Base-by-base conservation (phyloP, 2,888 invertebrate genomes). In the Pollenia griseotomentosa region DNA sequence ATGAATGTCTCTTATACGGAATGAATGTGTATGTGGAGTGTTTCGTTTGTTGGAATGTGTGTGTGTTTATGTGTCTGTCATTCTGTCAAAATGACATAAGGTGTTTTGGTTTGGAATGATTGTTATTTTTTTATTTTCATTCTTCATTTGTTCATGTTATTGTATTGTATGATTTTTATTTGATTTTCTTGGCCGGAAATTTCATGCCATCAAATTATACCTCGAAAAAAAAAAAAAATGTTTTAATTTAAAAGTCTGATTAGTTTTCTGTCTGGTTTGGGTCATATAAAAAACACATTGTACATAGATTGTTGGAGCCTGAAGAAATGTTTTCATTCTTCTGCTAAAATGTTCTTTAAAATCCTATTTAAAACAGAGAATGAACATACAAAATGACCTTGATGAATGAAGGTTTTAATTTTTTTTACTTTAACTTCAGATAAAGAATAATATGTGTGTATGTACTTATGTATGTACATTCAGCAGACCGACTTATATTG, bases 201-300 rank as follows among this genome's bases (percentile, higher is more conserved):
- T 84, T 87, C 87, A 84, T 84, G 87, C 87, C 84, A 84, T 87
- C 87, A 81, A 87, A 87, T 78, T 87, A 87, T 84, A 84, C 44
- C 78, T 78, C 51, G 51, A 77, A 83, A 33, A 6, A 33, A 83
- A 78, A 86, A 82, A 82, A 77, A 75, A 75, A 66, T 70, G 81
- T 84, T 87, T 87, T 87, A 87, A 87, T 87, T 87, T 84, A 87
- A 87, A 87, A 87, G 81, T 87, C 84, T 87, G 87, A 87, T 87
- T 84, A 87, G 87, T 87, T 87, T 87, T 87, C 71, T 81, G 87
- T 87, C 84, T 84, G 78, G 73, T 68, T 84, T 79, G 40, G 83
- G 65, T 81, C 85, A 80, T 65, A 83, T 66, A 74, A 63, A 46
- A 66, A 63, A 51, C 16, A 75, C 68, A 55, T 68, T 53, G 66